Evolutionary conservation across 2,888 invertebrate species (phyloP).

Genomic region (Esperia sulphurella): DNA sequence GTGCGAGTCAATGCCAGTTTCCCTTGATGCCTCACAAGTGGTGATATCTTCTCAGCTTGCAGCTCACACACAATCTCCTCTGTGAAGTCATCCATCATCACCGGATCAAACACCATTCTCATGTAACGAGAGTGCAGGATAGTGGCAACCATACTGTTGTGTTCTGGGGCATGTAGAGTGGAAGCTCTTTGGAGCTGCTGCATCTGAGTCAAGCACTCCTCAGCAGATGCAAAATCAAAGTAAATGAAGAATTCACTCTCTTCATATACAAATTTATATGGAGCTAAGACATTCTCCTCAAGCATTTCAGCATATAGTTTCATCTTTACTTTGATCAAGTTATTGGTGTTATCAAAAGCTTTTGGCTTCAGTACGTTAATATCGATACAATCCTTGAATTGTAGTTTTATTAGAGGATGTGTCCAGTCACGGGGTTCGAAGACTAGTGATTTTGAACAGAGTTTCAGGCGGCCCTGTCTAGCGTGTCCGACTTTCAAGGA

Average conservation of each 20-base stretch:
- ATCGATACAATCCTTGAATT: slow-evolving; percentile 83
- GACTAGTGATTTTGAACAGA: slow-evolving; percentile 93
- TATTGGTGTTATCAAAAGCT: slow-evolving; percentile 56
- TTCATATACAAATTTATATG: slow-evolving; percentile 87
- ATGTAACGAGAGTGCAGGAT: slow-evolving; percentile 88
- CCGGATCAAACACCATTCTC: slow-evolving; percentile 88
- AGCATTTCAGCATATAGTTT: slow-evolving; percentile 90
- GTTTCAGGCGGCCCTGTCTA: slow-evolving; percentile 86
- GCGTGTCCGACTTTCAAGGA: slow-evolving; percentile 51
- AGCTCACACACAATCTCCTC: slow-evolving; percentile 88
- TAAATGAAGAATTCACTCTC: slow-evolving; percentile 83
- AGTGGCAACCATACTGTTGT: slow-evolving; percentile 85
- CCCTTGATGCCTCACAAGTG: slow-evolving; percentile 91
- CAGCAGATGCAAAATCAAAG: slow-evolving; percentile 86
- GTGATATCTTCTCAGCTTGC: slow-evolving; percentile 90
- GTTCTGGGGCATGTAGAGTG: slow-evolving; percentile 88
- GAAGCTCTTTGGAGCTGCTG: slow-evolving; percentile 90
- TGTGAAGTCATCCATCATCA: slow-evolving; percentile 91
- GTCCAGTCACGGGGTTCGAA: slow-evolving; percentile 89
- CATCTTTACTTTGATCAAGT: slow-evolving; percentile 81
- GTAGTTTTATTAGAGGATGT: slow-evolving; percentile 88
- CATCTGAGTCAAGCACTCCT: slow-evolving; percentile 86
- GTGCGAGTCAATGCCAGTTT: slow-evolving; percentile 87
- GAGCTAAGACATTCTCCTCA: slow-evolving; percentile 88
- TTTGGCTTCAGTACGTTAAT: slow-evolving; percentile 62